A percentile compares a stretch with the other conserved stretches of the same genome.
Evolutionary conservation across 2,113 vertebrate genomes (phyloP).

Genomic region (Heloderma charlesbogerti): DNA sequence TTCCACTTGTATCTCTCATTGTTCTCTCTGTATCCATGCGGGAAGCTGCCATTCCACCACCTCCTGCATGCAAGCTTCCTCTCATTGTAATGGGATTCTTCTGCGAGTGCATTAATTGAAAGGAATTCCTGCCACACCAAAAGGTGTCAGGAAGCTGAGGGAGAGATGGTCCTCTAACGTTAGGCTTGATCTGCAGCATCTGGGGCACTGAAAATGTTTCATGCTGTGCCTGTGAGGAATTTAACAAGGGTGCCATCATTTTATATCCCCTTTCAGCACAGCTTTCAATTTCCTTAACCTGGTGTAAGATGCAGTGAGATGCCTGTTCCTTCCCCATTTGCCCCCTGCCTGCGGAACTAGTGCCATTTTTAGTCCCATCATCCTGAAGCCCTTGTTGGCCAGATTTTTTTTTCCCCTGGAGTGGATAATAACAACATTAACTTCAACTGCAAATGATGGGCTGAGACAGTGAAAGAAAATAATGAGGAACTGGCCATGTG

Average conservation of each 20-base stretch:
- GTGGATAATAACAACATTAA: constrained; percentile 67
- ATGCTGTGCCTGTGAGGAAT: neutral
- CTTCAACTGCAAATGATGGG: constrained; percentile 64
- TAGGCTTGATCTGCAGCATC: constrained; percentile 56
- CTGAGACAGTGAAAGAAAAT: constrained; percentile 63
- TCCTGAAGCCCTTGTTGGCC: constrained; percentile 65
- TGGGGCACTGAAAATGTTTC: constrained; percentile 60
- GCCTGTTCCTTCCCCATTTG: constrained; percentile 32
- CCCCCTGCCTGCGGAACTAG: constrained; percentile 13
- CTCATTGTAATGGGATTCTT: constrained; percentile 56
- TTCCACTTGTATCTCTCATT: neutral
- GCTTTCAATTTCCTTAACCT: constrained; percentile 24
- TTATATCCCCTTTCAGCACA: neutral
- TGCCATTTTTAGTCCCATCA: constrained; percentile 64
- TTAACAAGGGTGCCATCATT: constrained; percentile 49
- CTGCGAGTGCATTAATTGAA: constrained; percentile 64
- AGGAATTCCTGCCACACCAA: constrained; percentile 63
- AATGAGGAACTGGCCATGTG: constrained; percentile 53
- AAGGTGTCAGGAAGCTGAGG: constrained; percentile 62
- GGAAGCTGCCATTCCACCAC: constrained; percentile 41
- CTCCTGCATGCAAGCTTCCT: constrained; percentile 36
- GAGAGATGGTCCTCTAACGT: constrained; percentile 60
- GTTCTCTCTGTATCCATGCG: accelerated
- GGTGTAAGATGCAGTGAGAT: neutral
- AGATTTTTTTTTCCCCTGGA: constrained; percentile 50